Conservation (phyloP, 2,797 vertebrate species). For the Artibeus jamaicensis region DNA sequence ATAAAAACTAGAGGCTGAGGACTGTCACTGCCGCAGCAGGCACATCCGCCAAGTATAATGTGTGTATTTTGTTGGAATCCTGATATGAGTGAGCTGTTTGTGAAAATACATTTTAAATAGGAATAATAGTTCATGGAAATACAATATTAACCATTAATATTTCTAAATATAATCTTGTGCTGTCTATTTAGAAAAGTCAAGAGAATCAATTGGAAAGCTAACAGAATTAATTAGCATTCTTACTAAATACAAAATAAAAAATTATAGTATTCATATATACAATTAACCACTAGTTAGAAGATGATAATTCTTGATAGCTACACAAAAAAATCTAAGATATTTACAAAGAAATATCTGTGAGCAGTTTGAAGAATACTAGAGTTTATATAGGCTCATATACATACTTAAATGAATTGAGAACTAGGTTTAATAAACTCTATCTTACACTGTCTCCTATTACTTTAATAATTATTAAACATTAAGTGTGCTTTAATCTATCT, state of each 20-base stretch:
- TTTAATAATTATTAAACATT: conserved; percentile 8
- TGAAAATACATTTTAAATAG: conserved; percentile 4
- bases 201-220: background rate
- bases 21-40: background rate
- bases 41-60: background rate
- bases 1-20: background rate
- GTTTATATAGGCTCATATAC: background rate
- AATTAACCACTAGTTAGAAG: background rate
- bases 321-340: background rate
- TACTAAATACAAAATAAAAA: background rate
- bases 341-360: background rate
- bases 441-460: background rate
- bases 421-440: background rate
- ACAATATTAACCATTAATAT: background rate
- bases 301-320: background rate
- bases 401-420: background rate
- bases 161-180: background rate
- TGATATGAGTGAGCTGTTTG: background rate
- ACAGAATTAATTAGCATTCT: conserved; percentile 5
- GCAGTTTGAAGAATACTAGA: background rate
- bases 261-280: background rate
- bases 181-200: conserved; percentile 1
- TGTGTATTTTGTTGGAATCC: background rate
- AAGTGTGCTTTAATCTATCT: background rate
- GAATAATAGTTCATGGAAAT: background rate